Conservation (phyloP, 2,113 vertebrate species). For the Mustela lutreola region DNA sequence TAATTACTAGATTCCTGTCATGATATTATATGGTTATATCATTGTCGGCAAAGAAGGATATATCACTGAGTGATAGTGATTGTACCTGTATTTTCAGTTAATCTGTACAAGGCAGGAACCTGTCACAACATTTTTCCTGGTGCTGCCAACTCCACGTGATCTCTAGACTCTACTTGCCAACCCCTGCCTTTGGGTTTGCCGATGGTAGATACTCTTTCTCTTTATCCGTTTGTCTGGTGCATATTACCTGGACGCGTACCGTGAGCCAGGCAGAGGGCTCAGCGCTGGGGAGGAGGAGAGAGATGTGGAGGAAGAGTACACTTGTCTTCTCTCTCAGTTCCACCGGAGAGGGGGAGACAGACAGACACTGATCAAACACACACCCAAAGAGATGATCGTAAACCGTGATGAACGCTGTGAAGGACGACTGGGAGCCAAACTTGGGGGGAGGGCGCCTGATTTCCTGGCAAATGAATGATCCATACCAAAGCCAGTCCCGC, state of each 20-base stretch:
- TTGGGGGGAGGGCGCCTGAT: background rate
- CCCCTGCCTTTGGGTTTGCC: background rate
- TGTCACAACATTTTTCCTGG: background rate
- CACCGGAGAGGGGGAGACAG: background rate
- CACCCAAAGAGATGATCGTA: background rate
- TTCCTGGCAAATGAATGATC: background rate
- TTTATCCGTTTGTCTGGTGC: background rate
- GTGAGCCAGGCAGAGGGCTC: background rate
- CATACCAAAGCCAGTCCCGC: no score
- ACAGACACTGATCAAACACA: background rate
- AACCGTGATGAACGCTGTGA: background rate
- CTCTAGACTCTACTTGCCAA: background rate
- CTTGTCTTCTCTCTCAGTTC: background rate
- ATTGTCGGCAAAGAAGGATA: background rate
- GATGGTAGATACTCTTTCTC: background rate
- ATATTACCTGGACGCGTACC: background rate
- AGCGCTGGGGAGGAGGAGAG: no score
- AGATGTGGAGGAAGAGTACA: background rate
- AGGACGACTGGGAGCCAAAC: background rate
- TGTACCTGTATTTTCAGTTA: background rate
- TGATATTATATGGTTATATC: background rate
- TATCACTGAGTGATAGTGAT: background rate
- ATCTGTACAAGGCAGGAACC: background rate
- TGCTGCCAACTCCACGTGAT: background rate
- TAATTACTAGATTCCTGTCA: conserved; percentile 22